A percentile compares a stretch with the other conserved stretches of the same genome.
Evolutionary conservation across 2,888 invertebrate species (phyloP).

Genomic region (Ochlodes sylvanus): DNA sequence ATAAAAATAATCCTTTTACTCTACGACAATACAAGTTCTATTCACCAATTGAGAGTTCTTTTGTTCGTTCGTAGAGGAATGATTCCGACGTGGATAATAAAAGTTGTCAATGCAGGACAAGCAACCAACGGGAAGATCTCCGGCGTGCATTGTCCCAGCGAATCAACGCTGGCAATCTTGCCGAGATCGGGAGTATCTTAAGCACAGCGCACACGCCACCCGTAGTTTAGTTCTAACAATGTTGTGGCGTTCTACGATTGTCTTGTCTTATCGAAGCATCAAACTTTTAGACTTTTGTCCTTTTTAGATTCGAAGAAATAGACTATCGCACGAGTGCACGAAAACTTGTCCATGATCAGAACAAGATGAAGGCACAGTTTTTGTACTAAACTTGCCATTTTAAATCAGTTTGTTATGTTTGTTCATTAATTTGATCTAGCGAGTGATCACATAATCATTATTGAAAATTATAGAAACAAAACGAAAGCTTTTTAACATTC

Average conservation of each 20-base stretch:
- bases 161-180: constrained; percentile 73
- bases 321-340: too few species aligned
- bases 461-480: too few species aligned
- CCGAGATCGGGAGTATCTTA: constrained; percentile 57
- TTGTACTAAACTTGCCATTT: too few species aligned
- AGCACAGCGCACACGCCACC: constrained; percentile 3
- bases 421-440: too few species aligned
- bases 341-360: too few species aligned
- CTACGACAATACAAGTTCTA: constrained; percentile 28
- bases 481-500: too few species aligned
- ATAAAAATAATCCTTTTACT: constrained; percentile 27
- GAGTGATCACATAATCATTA: too few species aligned
- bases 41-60: constrained; percentile 32
- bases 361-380: too few species aligned
- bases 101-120: constrained; percentile 60
- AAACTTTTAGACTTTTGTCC: neutral
- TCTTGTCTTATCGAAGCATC: neutral
- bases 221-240: neutral
- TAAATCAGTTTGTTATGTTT: too few species aligned
- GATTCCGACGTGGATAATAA: constrained; percentile 54
- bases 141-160: constrained; percentile 65
- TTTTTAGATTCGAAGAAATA: too few species aligned
- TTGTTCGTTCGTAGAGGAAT: constrained; percentile 41
- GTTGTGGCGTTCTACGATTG: neutral
- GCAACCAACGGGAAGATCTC: constrained; percentile 58